phyloP scores from a whole-genome alignment of 2,113 vertebrate species.

The Rynchops niger region DNA sequence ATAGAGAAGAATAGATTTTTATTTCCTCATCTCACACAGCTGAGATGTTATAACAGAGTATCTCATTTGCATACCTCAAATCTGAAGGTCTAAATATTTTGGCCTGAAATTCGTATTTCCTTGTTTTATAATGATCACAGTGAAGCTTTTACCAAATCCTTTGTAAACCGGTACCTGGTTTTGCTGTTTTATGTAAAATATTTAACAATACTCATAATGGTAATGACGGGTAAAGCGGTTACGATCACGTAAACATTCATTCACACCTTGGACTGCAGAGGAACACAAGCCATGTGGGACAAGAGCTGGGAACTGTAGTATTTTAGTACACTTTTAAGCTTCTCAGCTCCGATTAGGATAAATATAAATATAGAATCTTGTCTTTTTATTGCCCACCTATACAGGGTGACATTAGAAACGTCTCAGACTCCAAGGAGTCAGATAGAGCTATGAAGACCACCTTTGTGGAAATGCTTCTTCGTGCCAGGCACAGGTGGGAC shows the following conservation, averaged over 20 bases:
- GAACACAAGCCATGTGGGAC: background rate
- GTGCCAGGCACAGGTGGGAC: background rate
- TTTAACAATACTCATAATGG: background rate
- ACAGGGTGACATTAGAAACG: background rate
- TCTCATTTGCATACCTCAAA: background rate
- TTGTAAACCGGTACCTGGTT: background rate
- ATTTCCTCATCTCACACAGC: background rate
- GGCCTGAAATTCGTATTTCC: background rate
- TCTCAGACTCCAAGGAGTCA: background rate
- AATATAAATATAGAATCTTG: background rate
- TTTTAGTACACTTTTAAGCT: background rate
- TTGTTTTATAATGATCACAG: background rate
- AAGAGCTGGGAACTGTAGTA: background rate
- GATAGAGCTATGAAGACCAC: background rate
- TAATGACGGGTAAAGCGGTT: background rate
- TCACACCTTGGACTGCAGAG: background rate
- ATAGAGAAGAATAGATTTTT: background rate
- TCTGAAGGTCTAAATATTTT: background rate
- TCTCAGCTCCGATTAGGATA: background rate
- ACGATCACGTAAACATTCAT: fast-evolving
- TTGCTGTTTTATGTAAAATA: background rate
- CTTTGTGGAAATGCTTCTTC: background rate
- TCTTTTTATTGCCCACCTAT: background rate
- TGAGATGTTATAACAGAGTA: background rate
- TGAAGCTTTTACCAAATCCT: background rate